Conservation (phyloP, 2,797 vertebrate genomes). For the Anniella stebbinsi region DNA sequence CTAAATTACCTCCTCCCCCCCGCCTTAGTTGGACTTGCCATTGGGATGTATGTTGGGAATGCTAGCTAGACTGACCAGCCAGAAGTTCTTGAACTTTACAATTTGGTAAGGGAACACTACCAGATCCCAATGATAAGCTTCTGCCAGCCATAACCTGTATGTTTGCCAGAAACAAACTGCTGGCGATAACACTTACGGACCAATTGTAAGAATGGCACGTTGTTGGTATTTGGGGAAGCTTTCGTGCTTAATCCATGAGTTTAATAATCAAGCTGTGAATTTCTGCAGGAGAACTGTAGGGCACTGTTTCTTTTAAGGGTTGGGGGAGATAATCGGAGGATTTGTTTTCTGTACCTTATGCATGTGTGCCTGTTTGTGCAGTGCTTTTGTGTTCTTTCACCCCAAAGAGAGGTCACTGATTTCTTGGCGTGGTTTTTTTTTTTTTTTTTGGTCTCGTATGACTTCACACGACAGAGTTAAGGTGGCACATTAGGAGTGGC, state of each 20-base stretch:
- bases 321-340: too few species aligned
- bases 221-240: neutral
- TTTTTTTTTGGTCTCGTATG: neutral
- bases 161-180: neutral
- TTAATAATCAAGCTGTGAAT: neutral
- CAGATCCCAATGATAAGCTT: neutral
- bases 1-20: neutral
- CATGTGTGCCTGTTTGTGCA: neutral
- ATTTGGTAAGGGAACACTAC: accelerated
- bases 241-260: neutral
- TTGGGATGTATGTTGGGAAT: neutral
- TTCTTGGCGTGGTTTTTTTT: neutral
- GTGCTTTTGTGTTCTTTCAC: neutral
- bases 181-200: neutral
- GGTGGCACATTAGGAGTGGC: neutral
- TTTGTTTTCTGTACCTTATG: neutral
- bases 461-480: neutral
- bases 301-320: neutral
- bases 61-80: neutral
- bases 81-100: neutral
- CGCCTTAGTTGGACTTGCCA: neutral
- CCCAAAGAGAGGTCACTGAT: neutral
- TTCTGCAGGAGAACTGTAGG: neutral
- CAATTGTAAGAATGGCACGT: neutral
- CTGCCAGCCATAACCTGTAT: neutral